Evolutionary conservation across 2,113 vertebrate species (phyloP).

Genomic region (Eublepharis macularius): DNA sequence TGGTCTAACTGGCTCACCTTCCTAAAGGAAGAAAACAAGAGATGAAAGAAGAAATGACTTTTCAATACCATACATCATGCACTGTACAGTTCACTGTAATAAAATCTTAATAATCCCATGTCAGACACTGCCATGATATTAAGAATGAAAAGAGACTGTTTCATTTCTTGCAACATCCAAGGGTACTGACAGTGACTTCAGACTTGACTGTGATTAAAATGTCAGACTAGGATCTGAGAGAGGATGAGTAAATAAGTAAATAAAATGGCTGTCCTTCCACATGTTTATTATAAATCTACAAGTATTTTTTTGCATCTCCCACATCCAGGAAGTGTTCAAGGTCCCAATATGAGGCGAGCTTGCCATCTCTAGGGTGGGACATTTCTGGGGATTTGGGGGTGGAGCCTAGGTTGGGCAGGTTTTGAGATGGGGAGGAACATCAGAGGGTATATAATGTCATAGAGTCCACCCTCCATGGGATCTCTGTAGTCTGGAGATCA

Average conservation of each 20-base stretch:
- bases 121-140: background rate
- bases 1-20: constrained; percentile 87
- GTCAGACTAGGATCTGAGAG: background rate
- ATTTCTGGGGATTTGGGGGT: no score
- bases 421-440: no score
- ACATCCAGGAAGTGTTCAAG: background rate
- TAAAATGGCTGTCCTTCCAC: background rate
- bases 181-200: background rate
- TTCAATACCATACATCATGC: rapidly evolving
- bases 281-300: background rate
- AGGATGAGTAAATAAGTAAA: background rate
- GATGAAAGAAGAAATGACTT: background rate
- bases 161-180: background rate
- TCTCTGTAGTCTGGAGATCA: no score
- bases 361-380: background rate
- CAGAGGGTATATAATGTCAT: no score
- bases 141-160: background rate
- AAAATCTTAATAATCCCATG: background rate
- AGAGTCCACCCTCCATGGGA: no score
- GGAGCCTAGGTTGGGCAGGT: no score
- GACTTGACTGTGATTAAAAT: background rate
- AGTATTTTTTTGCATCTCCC: background rate
- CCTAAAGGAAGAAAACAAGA: constrained; percentile 68
- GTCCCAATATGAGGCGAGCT: no score
- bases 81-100: background rate